Evolutionary conservation across 1,140 invertebrate genomes (phyloP).

Genomic region (Platyscapa corneri): DNA sequence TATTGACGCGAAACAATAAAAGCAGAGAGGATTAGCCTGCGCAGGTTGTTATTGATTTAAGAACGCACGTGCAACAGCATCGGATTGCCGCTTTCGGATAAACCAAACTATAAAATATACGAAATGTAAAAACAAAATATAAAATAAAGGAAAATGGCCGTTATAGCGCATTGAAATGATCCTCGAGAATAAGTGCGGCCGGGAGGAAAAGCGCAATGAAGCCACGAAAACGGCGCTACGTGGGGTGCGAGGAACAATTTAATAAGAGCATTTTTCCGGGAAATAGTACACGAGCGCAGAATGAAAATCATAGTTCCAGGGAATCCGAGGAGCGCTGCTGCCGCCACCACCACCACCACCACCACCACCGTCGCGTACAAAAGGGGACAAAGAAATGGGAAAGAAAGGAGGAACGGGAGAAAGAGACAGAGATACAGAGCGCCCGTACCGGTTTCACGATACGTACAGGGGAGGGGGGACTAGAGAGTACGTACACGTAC

Average conservation of each 20-base stretch:
- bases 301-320: conserved; percentile 32
- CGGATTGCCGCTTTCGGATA: no score
- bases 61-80: no score
- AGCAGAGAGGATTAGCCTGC: no score
- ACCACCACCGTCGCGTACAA: neutral
- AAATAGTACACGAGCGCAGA: neutral
- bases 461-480: neutral
- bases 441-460: conserved; percentile 38
- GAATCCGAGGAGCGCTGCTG: neutral
- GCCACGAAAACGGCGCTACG: neutral
- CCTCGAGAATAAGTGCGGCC: neutral
- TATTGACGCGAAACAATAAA: no score
- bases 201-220: neutral
- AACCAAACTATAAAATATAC: no score
- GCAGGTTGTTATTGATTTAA: no score
- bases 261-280: conserved; percentile 19
- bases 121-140: no score
- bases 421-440: neutral
- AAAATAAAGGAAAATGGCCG: no score
- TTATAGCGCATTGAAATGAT: neutral
- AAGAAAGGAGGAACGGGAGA: neutral
- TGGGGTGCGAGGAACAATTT: neutral
- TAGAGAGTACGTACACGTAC: neutral
- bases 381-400: neutral
- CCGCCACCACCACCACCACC: no score